These are phyloP conservation scores for Allophyes oxyacanthae DNA, from an alignment of 2,888 invertebrate species.

Conservation along the genomic window DNA sequence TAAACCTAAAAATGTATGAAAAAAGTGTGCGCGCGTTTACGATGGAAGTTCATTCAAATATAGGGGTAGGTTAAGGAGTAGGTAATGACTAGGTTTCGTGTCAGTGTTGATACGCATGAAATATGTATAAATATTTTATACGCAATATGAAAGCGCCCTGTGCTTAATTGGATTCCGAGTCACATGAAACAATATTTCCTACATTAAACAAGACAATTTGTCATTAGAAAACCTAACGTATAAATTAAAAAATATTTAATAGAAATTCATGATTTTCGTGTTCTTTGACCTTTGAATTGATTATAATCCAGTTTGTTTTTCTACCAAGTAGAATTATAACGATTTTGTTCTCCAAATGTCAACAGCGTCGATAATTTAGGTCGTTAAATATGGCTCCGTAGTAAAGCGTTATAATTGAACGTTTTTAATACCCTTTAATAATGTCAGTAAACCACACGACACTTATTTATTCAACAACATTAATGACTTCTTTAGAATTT, in stretches of 20 bases:
- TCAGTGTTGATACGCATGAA: too few species aligned
- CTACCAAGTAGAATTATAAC: neutral
- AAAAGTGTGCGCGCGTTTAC: too few species aligned
- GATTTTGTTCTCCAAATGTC: slow-evolving; percentile 32
- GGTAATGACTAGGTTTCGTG: too few species aligned
- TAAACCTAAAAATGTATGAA: too few species aligned
- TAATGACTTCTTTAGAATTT: neutral
- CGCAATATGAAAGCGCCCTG: too few species aligned
- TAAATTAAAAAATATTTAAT: too few species aligned
- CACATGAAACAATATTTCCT: too few species aligned
- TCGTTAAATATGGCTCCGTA: slow-evolving; percentile 37
- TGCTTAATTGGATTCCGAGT: slow-evolving; percentile 3
- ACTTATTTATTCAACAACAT: neutral
- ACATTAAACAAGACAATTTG: slow-evolving; percentile 1
- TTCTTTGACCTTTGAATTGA: too few species aligned
- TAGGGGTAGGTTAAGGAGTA: too few species aligned
- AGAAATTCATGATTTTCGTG: too few species aligned
- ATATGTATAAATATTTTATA: too few species aligned
- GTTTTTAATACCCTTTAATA: slow-evolving; percentile 25
- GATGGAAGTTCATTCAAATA: too few species aligned
- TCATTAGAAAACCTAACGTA: slow-evolving; percentile 11
- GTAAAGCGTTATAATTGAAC: slow-evolving; percentile 27
- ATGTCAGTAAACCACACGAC: slow-evolving; percentile 9
- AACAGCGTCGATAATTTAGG: slow-evolving; percentile 25
- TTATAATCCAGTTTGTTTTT: neutral